Base-by-base conservation (phyloP, 53 echinoderm and acorn worm genomes). In the Paelopatides confundens region DNA sequence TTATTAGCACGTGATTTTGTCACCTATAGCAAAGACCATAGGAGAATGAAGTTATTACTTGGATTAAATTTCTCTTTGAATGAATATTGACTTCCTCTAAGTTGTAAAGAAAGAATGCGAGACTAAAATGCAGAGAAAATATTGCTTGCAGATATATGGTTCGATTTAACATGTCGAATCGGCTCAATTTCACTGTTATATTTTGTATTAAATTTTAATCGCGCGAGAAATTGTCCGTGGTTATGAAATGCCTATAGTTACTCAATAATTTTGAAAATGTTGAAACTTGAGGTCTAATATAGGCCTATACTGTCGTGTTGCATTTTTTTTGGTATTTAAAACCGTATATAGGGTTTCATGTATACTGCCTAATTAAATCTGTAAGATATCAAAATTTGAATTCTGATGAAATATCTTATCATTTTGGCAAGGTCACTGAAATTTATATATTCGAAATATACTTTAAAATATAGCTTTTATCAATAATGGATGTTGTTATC, bases 1-100 rank as follows among this genome's bases (percentile, higher is more conserved):
- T 53, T 54, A 81, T 81, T 81, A 81, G 81, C 58, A 58, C 58
- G 52, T 81, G 81, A 81, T 81, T 81, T 81, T 51, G 81, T 51
- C 58, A 81, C 81, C 81, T 74, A 74, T 74, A 74, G 74, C 74
- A 74, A 74, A 46, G 38, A 74, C 74, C 40, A 46, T 46, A 46
- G 40, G 46, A 74, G 74, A 74, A 32, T 74, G n/a, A 46, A 46
- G 74, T 74, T 74, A 74, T 74, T 74, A 74, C 74, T 74, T 74
- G 23, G 39, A 40, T 39, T 74, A 39, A 46, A 46, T 39, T 74
- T 74, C 40, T 26, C 17, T 27, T 74, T 27, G 21, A 35, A 74
- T 7, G 58, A 58, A 40, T 74, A 74, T 74, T 74, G 74, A 74
- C 74, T 74, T 74, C 74, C 74, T 29, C 35, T 39, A 26, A n/a